Conservation (phyloP, 2,888 invertebrate species). For the Lasioglossum marginatum region DNA sequence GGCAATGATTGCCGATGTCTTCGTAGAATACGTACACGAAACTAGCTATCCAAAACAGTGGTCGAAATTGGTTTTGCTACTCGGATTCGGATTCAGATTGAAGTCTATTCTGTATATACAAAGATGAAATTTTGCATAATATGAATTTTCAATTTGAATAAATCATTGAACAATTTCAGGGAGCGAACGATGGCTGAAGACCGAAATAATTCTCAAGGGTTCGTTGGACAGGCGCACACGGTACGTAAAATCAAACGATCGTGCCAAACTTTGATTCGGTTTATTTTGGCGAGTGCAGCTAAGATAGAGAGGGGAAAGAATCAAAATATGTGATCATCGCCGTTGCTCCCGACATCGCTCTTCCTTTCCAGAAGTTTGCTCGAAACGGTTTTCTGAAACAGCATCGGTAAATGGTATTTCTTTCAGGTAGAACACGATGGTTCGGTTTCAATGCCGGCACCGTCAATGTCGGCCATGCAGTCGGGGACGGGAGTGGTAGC, state of each 20-base stretch:
- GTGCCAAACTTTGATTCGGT: constrained; percentile 59
- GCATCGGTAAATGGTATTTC: constrained; percentile 9
- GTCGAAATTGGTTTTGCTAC: neutral
- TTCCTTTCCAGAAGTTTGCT: neutral
- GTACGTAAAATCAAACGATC: constrained; percentile 72
- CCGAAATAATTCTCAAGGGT: constrained; percentile 78
- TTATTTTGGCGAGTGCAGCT: constrained; percentile 53
- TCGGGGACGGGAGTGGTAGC: constrained; percentile 3
- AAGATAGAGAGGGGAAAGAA: constrained; percentile 13
- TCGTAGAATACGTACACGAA: neutral
- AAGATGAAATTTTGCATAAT: too few relatives aligned
- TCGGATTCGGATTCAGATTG: neutral
- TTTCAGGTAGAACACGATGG: constrained; percentile 76
- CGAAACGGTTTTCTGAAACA: neutral
- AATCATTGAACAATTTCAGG: constrained; percentile 69
- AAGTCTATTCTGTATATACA: neutral
- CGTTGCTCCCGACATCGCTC: neutral
- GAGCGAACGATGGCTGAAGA: constrained; percentile 80
- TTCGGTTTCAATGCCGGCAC: constrained; percentile 75
- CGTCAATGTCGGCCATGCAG: constrained; percentile 50
- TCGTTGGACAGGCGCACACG: constrained; percentile 77
- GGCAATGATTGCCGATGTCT: neutral
- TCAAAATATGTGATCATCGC: neutral
- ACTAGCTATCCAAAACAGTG: neutral
- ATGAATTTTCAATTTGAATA: constrained; percentile 3